phyloP scores from a whole-genome alignment of 2,797 vertebrate species.

The Cryptoprocta ferox region DNA sequence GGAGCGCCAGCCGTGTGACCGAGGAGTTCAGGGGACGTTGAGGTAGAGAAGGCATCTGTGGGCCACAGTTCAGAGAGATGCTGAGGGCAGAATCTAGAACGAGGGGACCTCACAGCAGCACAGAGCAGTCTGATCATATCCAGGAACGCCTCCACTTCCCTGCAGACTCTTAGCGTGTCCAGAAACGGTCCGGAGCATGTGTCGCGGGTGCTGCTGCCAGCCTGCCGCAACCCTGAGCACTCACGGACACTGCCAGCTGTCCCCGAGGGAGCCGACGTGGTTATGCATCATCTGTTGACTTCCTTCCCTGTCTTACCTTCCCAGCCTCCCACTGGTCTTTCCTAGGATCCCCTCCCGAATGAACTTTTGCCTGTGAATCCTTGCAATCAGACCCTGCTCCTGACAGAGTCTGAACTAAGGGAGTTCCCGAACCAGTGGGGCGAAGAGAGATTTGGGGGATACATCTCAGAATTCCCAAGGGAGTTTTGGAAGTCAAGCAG shows the following conservation, averaged over 20 bases:
- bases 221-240: too few species aligned
- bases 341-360: not conserved
- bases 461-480: not conserved
- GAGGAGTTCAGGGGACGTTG: not conserved
- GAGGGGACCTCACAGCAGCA: not conserved
- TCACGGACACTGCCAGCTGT: not conserved
- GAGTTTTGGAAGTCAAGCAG: not conserved
- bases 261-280: too few species aligned
- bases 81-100: not conserved
- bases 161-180: not conserved
- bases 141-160: not conserved
- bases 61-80: not conserved
- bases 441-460: not conserved
- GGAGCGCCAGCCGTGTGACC: not conserved
- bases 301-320: not conserved
- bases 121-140: not conserved
- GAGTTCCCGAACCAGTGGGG: not conserved
- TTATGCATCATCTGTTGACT: not conserved
- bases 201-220: rapidly evolving
- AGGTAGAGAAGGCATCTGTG: not conserved
- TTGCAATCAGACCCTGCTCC: not conserved
- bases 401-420: not conserved
- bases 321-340: rapidly evolving
- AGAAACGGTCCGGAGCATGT: not conserved
- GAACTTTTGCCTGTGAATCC: not conserved